Evolutionary conservation across 2,113 vertebrate species (phyloP).

Genomic region (Neomonachus schauinslandi): DNA sequence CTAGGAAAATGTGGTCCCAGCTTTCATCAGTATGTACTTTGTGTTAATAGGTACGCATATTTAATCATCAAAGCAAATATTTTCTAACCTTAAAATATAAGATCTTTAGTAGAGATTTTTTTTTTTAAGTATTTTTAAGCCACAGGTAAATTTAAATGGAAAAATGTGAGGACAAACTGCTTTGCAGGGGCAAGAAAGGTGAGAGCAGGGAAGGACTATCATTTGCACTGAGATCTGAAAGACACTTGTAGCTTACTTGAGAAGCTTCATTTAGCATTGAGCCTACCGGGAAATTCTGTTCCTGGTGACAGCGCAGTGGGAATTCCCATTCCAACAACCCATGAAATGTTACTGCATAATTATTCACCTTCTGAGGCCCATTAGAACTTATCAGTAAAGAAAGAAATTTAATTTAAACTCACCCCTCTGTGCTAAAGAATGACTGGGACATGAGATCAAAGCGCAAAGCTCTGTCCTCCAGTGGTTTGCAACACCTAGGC

Average conservation of each 20-base stretch:
- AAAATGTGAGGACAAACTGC: neutral
- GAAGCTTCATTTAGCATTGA: constrained; percentile 74
- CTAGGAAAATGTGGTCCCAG: neutral
- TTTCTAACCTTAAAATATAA: neutral
- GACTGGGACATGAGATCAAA: constrained; percentile 77
- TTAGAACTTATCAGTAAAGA: constrained; percentile 83
- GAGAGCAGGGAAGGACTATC: neutral
- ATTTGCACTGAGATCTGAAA: neutral
- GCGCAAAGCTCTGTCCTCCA: constrained; percentile 71
- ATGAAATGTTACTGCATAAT: constrained; percentile 84
- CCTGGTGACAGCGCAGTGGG: constrained; percentile 73
- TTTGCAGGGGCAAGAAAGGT: constrained; percentile 6
- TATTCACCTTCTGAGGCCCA: constrained; percentile 83
- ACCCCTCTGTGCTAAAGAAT: constrained; percentile 81
- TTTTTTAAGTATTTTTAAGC: neutral
- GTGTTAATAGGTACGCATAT: neutral
- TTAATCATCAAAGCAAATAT: constrained; percentile 48
- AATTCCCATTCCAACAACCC: constrained; percentile 81
- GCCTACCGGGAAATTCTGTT: constrained; percentile 53
- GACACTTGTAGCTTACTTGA: constrained; percentile 66
- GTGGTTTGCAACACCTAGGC: constrained; percentile 82
- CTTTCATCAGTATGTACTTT: constrained; percentile 21
- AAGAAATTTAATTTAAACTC: constrained; percentile 85
- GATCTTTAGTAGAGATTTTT: neutral
- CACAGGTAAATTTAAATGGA: constrained; percentile 17